Base-by-base conservation (phyloP, 2,113 vertebrate species). In the Melierax canorus region DNA sequence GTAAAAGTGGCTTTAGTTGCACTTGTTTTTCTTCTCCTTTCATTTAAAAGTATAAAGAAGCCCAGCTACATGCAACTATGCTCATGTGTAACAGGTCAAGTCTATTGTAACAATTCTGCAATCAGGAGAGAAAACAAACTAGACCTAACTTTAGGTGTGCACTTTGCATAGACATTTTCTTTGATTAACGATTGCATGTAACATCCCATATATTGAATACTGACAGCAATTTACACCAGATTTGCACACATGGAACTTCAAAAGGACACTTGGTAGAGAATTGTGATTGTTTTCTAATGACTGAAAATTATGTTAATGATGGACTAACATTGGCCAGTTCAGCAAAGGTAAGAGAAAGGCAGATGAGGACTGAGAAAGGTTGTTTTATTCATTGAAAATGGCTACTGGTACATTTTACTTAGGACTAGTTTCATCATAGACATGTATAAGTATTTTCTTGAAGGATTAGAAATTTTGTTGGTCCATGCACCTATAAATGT, bases 11-110 rank as follows among this genome's bases (percentile, higher is more conserved):
- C 19, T 80, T 83, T 51, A 20, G 71, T 81, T 56, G 24, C 22
- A 19, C 23, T 84, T 41, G 74, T 3, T 50, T 87, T 66, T 56
- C 66, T 59, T 7, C 32, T 82, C 5, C 9, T 45, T 38, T 60
- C 5, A 3, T 38, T 36, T 58, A 10, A 10, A 41, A 56, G 36
- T 12, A 1, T 13, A 8, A 62, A 24, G 1, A 24, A 79, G 46
- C 38, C 26, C 34, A 56, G 79, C 22, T 24, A 6, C 11, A 2
- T 10, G 7, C 50, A 19, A 6, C 36, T 10, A 0, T 7, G 51
- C 2, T 38, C 32, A 29, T 0, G 0, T 15, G 0, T 1, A 12
- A 15, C 34, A 38, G 62, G 20, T 17, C 78, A 15, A 10, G 10
- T 8, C 20, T 53, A 0, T 29, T 30, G 19, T 15, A 32, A 2